Evolutionary conservation across 2,888 invertebrate genomes (phyloP).

Genomic region (Lasiommata megera): DNA sequence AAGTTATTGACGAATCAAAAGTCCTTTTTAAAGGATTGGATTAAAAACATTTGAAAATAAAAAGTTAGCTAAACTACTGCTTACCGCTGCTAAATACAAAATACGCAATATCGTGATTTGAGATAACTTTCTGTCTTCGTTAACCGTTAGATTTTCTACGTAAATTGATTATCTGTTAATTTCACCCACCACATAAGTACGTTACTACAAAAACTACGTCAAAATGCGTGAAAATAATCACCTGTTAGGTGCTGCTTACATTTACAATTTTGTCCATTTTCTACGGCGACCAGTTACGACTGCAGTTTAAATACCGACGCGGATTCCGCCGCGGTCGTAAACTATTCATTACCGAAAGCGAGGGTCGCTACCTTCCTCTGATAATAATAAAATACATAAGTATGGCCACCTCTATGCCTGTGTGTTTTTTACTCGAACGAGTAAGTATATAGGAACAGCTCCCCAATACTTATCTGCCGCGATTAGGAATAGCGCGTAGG

Average conservation of each 20-base stretch:
- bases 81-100: neutral
- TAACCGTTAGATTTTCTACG: neutral
- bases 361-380: no score
- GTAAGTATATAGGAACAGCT: no score
- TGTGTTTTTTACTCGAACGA: no score
- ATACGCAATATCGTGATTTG: neutral
- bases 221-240: conserved; percentile 8
- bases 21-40: no score
- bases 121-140: neutral
- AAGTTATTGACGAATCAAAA: no score
- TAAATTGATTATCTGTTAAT: conserved; percentile 9
- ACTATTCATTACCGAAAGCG: neutral
- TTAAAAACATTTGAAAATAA: no score
- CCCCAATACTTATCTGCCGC: no score
- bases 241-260: neutral
- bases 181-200: neutral
- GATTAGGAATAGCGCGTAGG: no score
- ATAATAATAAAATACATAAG: no score
- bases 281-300: neutral
- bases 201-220: neutral
- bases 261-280: neutral
- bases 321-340: neutral
- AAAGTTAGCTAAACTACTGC: no score
- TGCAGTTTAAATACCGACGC: neutral
- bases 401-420: no score